phyloP scores from a whole-genome alignment of 2,888 invertebrate genomes.

The Apoda limacodes region DNA sequence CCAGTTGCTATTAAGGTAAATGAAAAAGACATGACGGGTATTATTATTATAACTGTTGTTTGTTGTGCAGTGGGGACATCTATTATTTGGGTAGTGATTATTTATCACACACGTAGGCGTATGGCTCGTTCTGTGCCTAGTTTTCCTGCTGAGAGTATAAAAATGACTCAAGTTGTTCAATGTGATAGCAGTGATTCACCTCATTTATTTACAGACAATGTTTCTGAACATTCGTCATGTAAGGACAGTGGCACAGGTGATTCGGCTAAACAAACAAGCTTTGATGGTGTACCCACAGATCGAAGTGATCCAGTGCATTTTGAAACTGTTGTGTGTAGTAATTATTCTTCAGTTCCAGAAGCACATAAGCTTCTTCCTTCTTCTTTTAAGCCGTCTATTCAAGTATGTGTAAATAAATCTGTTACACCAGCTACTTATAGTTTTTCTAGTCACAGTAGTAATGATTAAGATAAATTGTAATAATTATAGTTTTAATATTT shows the following conservation, averaged over 20 bases:
- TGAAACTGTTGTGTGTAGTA: constrained; percentile 51
- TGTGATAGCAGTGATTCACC: constrained; percentile 65
- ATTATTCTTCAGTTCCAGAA: constrained; percentile 62
- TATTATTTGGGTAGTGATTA: constrained; percentile 91
- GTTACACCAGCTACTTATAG: constrained; percentile 66
- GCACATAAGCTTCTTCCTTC: constrained; percentile 64
- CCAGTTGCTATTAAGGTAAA: constrained; percentile 65
- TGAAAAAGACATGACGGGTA: constrained; percentile 85
- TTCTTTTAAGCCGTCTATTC: constrained; percentile 63
- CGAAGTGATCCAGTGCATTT: constrained; percentile 60
- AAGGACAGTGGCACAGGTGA: constrained; percentile 87
- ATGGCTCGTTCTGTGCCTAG: constrained; percentile 62
- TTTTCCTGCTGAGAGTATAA: constrained; percentile 56
- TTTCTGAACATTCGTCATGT: constrained; percentile 80
- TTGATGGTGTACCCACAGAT: constrained; percentile 66
- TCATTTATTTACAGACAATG: constrained; percentile 72
- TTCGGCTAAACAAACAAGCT: constrained; percentile 79
- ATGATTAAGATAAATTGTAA: constrained; percentile 41
- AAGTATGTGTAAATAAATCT: constrained; percentile 65
- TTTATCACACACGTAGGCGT: constrained; percentile 84
- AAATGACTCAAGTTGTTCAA: constrained; percentile 62
- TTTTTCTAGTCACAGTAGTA: constrained; percentile 68
- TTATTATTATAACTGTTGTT: constrained; percentile 90
- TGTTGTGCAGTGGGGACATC: constrained; percentile 94
- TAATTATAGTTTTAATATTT: constrained; percentile 21